These are phyloP conservation scores for Labia minor DNA, from an alignment of 2,888 invertebrate species.

Conservation along the genomic window DNA sequence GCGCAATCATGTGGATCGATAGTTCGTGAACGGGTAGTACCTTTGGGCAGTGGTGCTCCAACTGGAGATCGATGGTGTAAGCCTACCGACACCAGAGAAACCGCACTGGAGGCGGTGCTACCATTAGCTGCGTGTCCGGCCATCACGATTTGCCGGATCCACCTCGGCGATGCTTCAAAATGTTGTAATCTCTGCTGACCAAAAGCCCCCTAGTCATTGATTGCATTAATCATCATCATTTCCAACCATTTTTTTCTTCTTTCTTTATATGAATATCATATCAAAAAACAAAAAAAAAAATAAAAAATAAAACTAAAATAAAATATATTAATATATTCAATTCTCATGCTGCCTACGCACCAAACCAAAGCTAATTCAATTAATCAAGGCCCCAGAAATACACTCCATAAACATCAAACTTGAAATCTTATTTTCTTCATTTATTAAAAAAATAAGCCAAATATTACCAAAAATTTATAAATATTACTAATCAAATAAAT, in stretches of 20 bases:
- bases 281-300: too few species aligned
- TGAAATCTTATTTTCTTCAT: too few species aligned
- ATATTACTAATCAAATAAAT: too few species aligned
- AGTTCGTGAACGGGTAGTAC: constrained; percentile 41
- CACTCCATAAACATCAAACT: too few species aligned
- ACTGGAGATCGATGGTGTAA: constrained; percentile 35
- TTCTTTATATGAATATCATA: background rate
- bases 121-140: constrained; percentile 38
- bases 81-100: constrained; percentile 38
- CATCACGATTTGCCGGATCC: constrained; percentile 44
- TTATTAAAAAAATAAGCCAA: too few species aligned
- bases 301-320: too few species aligned
- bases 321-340: background rate
- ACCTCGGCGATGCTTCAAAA: constrained; percentile 45
- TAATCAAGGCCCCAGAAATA: too few species aligned
- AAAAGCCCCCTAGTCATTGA: constrained; percentile 9
- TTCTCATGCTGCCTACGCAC: too few species aligned
- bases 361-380: too few species aligned
- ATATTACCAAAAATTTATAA: too few species aligned
- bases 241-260: background rate
- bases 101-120: constrained; percentile 34
- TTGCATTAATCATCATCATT: background rate
- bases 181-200: constrained; percentile 49
- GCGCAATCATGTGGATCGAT: constrained; percentile 53
- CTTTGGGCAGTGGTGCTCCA: constrained; percentile 22